Evolutionary conservation across 2,888 invertebrate genomes (phyloP).

Genomic region (Netelia inedita): DNA sequence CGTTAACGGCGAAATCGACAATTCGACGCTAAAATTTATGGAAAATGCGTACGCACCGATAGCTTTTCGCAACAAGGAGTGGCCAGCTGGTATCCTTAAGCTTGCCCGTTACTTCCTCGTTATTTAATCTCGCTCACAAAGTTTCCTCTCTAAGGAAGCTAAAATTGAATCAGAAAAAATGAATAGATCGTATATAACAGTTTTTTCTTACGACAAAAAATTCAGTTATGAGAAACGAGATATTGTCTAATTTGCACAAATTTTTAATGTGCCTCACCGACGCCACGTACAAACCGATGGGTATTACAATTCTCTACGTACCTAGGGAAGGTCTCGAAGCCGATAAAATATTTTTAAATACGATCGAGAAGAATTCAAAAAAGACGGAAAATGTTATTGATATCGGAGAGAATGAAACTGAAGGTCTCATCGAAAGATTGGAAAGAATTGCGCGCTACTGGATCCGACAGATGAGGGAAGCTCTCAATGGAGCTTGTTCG

Average conservation of each 20-base stretch:
- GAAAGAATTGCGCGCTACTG: slow-evolving; percentile 84
- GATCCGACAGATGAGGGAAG: slow-evolving; percentile 86
- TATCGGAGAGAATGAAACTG: slow-evolving; percentile 51
- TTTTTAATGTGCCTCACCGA: slow-evolving; percentile 86
- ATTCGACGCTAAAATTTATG: slow-evolving; percentile 76
- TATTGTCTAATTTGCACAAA: slow-evolving; percentile 86
- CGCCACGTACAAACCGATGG: slow-evolving; percentile 86
- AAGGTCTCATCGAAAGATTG: slow-evolving; percentile 75
- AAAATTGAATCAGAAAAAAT: background rate
- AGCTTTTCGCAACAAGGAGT: slow-evolving; percentile 85
- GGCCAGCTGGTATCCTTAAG: slow-evolving; percentile 86
- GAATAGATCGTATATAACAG: background rate
- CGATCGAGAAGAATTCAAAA: background rate
- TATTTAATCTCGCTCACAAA: no score
- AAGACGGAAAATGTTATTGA: slow-evolving; percentile 82
- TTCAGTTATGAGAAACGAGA: slow-evolving; percentile 84
- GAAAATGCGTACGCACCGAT: slow-evolving; percentile 84
- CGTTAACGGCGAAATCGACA: slow-evolving; percentile 71
- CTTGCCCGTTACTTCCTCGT: no score
- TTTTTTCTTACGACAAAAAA: slow-evolving; percentile 9
- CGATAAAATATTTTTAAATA: slow-evolving; percentile 32
- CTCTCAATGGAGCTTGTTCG: slow-evolving; percentile 76
- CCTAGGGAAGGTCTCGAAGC: slow-evolving; percentile 85
- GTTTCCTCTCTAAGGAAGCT: slow-evolving; percentile 28
- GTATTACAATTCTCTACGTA: slow-evolving; percentile 86